Percentiles rank a stretch among this genome's conserved stretches.
These are phyloP conservation scores for Uria aalge DNA, from an alignment of 2,113 vertebrate species.

Conservation along the genomic window DNA sequence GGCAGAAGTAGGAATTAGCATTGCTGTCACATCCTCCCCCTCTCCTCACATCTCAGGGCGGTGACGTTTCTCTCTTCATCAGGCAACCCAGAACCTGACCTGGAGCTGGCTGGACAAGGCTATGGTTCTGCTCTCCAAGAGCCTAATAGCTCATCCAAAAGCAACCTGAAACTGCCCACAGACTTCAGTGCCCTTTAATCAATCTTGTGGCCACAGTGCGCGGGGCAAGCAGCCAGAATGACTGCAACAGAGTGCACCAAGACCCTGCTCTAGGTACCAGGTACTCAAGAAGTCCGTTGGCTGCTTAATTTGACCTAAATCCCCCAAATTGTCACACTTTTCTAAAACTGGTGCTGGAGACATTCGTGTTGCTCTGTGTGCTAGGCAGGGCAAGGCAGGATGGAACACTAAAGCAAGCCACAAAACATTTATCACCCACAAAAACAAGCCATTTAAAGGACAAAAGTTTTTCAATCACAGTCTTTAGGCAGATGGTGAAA, in stretches of 20 bases:
- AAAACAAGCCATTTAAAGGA: background rate
- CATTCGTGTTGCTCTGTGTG: background rate
- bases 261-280: background rate
- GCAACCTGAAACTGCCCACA: background rate
- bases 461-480: background rate
- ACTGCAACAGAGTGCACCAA: background rate
- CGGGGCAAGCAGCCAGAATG: background rate
- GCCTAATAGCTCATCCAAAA: background rate
- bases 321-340: background rate
- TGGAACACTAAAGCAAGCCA: background rate
- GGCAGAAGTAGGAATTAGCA: constrained; percentile 25
- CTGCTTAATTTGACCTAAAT: background rate
- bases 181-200: background rate
- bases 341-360: background rate
- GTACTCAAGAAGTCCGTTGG: background rate
- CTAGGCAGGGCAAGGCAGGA: background rate
- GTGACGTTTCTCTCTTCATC: background rate
- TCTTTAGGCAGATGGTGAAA: background rate
- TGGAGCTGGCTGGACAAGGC: background rate
- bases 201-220: background rate
- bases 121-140: background rate
- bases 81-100: background rate
- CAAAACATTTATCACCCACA: background rate
- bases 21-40: constrained; percentile 8
- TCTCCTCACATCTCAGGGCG: background rate